Percentiles rank a stretch among this genome's conserved stretches.
Evolutionary conservation across 2,888 invertebrate species (phyloP).

Genomic region (Helleia helle): DNA sequence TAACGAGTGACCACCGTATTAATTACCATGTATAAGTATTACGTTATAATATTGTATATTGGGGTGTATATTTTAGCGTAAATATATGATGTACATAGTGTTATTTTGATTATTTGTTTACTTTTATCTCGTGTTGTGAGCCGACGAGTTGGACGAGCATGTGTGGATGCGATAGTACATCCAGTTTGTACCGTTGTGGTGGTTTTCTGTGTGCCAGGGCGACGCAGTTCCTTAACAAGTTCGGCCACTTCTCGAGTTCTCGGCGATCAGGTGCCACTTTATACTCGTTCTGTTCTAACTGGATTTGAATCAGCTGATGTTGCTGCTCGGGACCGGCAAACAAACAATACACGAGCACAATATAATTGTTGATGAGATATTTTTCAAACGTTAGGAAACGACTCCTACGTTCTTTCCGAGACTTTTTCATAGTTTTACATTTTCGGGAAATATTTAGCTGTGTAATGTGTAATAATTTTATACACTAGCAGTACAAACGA

Average conservation of each 20-base stretch:
- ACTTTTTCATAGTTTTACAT: not conserved
- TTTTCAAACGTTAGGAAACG: not conserved
- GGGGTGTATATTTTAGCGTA: too few relatives aligned
- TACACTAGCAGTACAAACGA: slow-evolving; percentile 21
- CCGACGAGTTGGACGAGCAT: slow-evolving; percentile 54
- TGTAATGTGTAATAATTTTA: too few relatives aligned
- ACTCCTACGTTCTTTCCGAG: not conserved
- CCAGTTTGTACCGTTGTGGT: slow-evolving; percentile 69
- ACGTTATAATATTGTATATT: too few relatives aligned
- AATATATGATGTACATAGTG: too few relatives aligned
- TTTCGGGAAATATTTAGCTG: not conserved
- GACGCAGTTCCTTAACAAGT: slow-evolving; percentile 63
- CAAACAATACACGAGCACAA: slow-evolving; percentile 8
- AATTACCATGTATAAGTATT: too few relatives aligned
- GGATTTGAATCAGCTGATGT: slow-evolving; percentile 66
- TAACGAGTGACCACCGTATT: too few relatives aligned
- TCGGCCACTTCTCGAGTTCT: slow-evolving; percentile 63
- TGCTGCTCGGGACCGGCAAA: slow-evolving; percentile 40
- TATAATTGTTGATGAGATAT: not conserved
- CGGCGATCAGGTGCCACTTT: slow-evolving; percentile 64
- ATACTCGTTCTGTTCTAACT: slow-evolving; percentile 71
- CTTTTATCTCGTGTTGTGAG: slow-evolving; percentile 2
- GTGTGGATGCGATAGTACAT: slow-evolving; percentile 55
- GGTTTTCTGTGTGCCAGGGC: slow-evolving; percentile 34
- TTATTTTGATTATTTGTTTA: slow-evolving; percentile 9